These are phyloP conservation scores for Ameiurus melas DNA, from an alignment of 2,113 vertebrate species.

Conservation along the genomic window DNA sequence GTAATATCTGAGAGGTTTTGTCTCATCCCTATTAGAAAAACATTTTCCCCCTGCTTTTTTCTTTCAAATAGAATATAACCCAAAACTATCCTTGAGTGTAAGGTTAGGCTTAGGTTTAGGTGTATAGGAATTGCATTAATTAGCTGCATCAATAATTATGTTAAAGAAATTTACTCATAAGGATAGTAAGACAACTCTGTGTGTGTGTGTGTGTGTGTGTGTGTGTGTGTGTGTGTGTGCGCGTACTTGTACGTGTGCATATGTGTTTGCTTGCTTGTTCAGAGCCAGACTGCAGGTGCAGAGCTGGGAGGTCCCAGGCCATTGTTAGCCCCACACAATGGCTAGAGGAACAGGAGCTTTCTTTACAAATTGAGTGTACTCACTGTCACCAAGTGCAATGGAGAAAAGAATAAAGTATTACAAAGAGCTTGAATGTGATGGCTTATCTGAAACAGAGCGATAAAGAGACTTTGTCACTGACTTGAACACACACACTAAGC, in stretches of 20 bases:
- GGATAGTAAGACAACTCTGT: not conserved
- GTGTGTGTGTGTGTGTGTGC: constrained; percentile 51
- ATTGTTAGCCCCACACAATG: constrained; percentile 81
- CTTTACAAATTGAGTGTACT: constrained; percentile 73
- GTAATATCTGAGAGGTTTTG: not conserved
- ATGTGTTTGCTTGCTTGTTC: constrained; percentile 67
- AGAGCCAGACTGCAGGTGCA: constrained; percentile 82
- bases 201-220: not conserved
- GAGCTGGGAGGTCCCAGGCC: constrained; percentile 83
- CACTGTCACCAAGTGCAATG: constrained; percentile 67
- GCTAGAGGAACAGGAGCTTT: constrained; percentile 71
- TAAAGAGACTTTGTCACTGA: constrained; percentile 34
- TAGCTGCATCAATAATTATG: not conserved
- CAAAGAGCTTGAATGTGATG: constrained; percentile 71
- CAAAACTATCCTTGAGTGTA: not conserved
- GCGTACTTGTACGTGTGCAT: constrained; percentile 30
- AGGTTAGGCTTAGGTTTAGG: not conserved
- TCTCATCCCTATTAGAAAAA: not conserved
- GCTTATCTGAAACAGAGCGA: constrained; percentile 59
- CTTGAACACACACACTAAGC: constrained; percentile 16
- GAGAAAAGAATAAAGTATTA: constrained; percentile 70
- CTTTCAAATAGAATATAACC: not conserved
- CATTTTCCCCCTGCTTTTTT: not conserved
- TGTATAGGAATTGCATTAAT: not conserved
- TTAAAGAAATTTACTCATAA: not conserved